Evolutionary conservation across 2,888 invertebrate genomes (phyloP), one percentile per base, ranked within the genome.

Genomic region (Corbicula japonica): DNA sequence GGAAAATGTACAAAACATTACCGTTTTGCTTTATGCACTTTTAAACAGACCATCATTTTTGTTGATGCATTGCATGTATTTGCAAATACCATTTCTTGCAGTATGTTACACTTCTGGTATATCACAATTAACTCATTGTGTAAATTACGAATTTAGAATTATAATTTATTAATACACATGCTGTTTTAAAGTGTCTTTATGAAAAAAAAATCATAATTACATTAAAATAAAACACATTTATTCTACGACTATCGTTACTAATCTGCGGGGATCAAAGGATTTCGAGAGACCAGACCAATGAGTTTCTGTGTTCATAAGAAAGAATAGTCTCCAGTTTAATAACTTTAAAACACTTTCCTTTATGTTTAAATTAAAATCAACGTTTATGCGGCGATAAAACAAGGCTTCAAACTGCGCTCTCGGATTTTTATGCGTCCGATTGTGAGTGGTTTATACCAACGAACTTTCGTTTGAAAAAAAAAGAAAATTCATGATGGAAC

Each of bases 291-390:
- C 60, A 15, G 30, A n/a, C 30, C 41, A 21, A 44, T 23, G 28
- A 28, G 28, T 65, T 62, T 63, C 70, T 56, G 63, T 54, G 34
- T 48, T 62, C 61, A 50, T 58, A 56, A 65, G 70, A 58, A 48
- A 21, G 30, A 52, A 28, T 35, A 35, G 76, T 70, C 76, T 70
- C 70, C 76, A 8, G 18, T 50, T 34, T 41, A 62, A 52, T 62
- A 50, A 38, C 35, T 48, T 48, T 61, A 70, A 71, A 62, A 60
- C 60, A 50, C 52, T 56, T 63, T 63, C 30, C 65, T 63, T 78
- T 78, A 73, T 78, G 68, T 73, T 78, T 35, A 78, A 78, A 78
- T 72, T 78, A 63, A 72, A 78, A 68, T 78, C 61, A 32, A 60
- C 68, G 52, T 62, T 68, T 54, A 73, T 48, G 46, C 30, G 32